Conservation (phyloP, 2,797 vertebrate species). For the Echiichthys vipera region DNA sequence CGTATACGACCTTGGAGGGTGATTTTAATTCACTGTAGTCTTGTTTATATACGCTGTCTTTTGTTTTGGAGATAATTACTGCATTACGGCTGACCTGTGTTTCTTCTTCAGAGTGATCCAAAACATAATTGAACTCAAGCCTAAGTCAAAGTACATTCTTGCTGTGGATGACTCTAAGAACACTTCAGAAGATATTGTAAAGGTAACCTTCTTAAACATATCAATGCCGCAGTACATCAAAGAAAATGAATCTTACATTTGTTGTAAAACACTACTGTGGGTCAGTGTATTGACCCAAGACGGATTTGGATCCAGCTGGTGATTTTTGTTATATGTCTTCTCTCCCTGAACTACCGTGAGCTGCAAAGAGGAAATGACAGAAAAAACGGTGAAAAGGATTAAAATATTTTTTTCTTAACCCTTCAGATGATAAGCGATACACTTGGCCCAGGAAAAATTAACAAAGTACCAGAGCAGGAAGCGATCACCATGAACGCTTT, state of each 20-base stretch:
- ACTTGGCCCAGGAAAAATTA: constrained; percentile 87
- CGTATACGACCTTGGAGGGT: constrained; percentile 91
- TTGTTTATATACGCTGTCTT: background rate
- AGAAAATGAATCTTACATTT: rapidly evolving
- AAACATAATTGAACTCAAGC: constrained; percentile 87
- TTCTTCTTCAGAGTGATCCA: constrained; percentile 86
- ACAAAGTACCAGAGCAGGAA: constrained; percentile 83
- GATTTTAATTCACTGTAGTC: constrained; percentile 1
- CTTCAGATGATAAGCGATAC: constrained; percentile 87
- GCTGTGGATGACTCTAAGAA: constrained; percentile 89
- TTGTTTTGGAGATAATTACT: background rate
- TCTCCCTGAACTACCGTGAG: background rate
- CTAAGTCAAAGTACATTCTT: constrained; percentile 87
- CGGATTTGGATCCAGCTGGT: background rate
- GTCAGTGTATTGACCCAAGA: background rate
- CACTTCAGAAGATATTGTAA: constrained; percentile 87
- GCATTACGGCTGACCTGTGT: constrained; percentile 12
- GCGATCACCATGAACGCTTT: constrained; percentile 86
- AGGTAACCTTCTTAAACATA: constrained; percentile 76
- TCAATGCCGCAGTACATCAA: background rate
- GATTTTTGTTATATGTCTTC: background rate
- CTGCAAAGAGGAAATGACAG: background rate
- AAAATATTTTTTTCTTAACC: background rate
- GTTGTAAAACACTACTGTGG: background rate
- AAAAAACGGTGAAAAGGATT: too few species aligned